Evolutionary conservation across 1,140 invertebrate species (phyloP).

Genomic region (Zophobas morio): DNA sequence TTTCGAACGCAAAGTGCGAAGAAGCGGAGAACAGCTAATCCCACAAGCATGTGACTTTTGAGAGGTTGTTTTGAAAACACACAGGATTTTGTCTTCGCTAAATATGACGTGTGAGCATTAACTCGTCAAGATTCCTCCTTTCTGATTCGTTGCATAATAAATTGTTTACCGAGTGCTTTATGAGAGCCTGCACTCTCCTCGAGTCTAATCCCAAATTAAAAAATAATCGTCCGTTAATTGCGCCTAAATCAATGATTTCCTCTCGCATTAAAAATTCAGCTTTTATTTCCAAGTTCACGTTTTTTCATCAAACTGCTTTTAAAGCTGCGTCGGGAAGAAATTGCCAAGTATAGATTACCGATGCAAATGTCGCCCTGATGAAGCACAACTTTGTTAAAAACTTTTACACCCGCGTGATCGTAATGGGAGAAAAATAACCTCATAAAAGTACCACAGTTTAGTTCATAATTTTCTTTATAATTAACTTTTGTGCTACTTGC

Average conservation of each 20-base stretch:
- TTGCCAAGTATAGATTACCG: conserved; percentile 36
- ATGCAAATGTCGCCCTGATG: conserved; percentile 38
- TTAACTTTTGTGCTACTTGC: neutral
- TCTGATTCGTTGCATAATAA: conserved; percentile 20
- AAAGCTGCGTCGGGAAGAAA: conserved; percentile 22
- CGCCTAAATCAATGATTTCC: conserved; percentile 13
- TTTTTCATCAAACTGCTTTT: conserved; percentile 16
- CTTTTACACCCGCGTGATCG: conserved; percentile 2
- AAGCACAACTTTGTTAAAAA: conserved; percentile 36
- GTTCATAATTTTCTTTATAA: conserved; percentile 6
- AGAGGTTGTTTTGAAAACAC: no score
- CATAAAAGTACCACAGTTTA: conserved; percentile 16
- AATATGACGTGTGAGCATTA: conserved; percentile 19
- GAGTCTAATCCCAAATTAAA: conserved; percentile 16
- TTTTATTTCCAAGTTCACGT: conserved; percentile 24
- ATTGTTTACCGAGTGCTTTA: conserved; percentile 14
- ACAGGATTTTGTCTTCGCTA: neutral
- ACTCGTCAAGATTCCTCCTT: conserved; percentile 8
- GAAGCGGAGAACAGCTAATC: no score
- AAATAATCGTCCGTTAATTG: conserved; percentile 12
- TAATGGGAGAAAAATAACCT: conserved; percentile 30
- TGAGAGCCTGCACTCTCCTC: neutral
- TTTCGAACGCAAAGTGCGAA: no score
- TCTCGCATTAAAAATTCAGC: conserved; percentile 1
- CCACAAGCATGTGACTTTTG: no score